Base-by-base conservation (phyloP, 2,113 vertebrate genomes). In the Taxidea taxus region DNA sequence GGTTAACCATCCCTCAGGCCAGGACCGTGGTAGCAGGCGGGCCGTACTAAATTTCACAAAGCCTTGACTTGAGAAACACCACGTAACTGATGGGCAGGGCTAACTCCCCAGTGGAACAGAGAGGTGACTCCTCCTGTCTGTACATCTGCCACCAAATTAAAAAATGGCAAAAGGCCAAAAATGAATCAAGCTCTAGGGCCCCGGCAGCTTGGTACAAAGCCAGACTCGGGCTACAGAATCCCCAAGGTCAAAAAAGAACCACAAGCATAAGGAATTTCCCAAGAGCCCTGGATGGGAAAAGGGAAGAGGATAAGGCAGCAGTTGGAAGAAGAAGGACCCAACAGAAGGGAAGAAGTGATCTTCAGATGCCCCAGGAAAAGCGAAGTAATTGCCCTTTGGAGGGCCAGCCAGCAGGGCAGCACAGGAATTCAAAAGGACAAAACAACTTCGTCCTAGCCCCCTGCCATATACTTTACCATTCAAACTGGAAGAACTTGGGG, bases 1-100 rank as follows among this genome's bases (percentile, higher is more conserved):
- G 11, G 10, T 91, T 88, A 98, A 87, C 23, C 94, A 94, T 94
- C 88, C 88, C 96, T 98, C 83, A 97, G 97, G 97, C 92, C 95
- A 98, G 96, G 97, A 97, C 86, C 47, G 0, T 72, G 54, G 96
- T 95, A 98, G 89, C 58, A 97, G 80, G 94, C 97, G 37, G 96
- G 27, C 9, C 95, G 84, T 93, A 91, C 1, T 6, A 44, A n/a
- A 64, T 97, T 98, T 97, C 49, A 85, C 85, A 20, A 82, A 97
- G 85, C 49, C 85, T 94, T 96, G 94, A 77, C 20, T 87, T 95
- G 95, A 64, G 21, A 97, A 84, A 66, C 82, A 87, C 95, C 96
- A 95, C 92, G 66, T 97, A 98, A 78, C 62, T 93, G 39, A 97
- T 10, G 2, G 94, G 42, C 62, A 87, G 82, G 96, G 13, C 15